Conservation (phyloP, 2,797 vertebrate genomes). For the Falco rusticolus region DNA sequence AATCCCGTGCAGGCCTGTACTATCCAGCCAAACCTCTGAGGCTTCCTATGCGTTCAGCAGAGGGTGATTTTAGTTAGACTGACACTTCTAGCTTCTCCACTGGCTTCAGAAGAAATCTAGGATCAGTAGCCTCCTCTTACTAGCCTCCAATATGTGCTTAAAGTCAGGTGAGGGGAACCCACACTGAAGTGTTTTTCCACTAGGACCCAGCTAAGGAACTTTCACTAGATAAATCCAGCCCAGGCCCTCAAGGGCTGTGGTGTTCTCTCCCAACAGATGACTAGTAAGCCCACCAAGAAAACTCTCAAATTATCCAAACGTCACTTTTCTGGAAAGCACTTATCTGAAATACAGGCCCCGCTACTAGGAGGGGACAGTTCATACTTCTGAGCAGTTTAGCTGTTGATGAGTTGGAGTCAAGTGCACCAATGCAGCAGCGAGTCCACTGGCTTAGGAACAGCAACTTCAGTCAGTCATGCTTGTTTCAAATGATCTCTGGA, state of each 20-base stretch:
- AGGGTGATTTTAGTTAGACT: not conserved
- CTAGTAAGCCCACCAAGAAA: not conserved
- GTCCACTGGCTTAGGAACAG: not conserved
- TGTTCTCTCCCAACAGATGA: not conserved
- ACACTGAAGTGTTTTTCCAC: not conserved
- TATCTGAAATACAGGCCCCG: not conserved
- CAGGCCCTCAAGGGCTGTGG: not conserved
- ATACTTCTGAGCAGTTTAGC: not conserved
- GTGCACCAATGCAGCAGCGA: not conserved
- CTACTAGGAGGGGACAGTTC: not conserved
- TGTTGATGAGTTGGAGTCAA: not conserved
- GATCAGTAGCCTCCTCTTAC: not conserved
- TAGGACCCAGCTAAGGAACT: not conserved
- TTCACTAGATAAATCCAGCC: not conserved
- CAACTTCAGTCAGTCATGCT: not conserved
- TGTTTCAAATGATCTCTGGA: not conserved
- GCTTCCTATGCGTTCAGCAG: not conserved
- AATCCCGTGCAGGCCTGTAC: not conserved
- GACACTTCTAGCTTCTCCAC: not conserved
- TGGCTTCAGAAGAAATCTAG: not conserved
- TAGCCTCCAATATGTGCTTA: not conserved
- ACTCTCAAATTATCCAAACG: not conserved
- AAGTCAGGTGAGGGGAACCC: not conserved
- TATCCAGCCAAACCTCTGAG: not conserved
- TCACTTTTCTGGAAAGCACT: not conserved